A percentile compares a stretch with the other conserved stretches of the same genome.
phyloP scores from a whole-genome alignment of 2,113 vertebrate genomes.

The Myrmecobius fasciatus region DNA sequence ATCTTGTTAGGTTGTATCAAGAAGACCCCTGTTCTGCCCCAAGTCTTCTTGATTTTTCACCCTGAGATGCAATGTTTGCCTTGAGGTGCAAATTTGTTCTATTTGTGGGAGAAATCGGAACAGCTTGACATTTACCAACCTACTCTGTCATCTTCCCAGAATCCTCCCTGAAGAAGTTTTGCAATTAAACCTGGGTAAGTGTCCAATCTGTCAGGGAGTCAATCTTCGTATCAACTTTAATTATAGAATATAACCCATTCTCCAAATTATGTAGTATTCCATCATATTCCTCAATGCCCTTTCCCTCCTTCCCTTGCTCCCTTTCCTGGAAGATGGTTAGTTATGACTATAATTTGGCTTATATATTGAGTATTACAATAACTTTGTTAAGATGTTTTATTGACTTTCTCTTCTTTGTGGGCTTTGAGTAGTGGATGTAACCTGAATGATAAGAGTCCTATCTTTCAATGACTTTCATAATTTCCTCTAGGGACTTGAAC shows the following conservation, averaged over 20 bases:
- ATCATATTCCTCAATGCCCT: not conserved
- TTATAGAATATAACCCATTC: not conserved
- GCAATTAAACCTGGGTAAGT: not conserved
- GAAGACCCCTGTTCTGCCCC: too few relatives aligned
- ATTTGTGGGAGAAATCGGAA: too few relatives aligned
- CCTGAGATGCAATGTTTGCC: too few relatives aligned
- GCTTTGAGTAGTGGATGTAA: not conserved
- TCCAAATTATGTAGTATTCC: slow-evolving; percentile 3
- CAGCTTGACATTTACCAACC: too few relatives aligned
- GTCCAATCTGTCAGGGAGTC: not conserved
- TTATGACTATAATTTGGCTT: not conserved
- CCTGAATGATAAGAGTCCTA: not conserved
- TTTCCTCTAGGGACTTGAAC: not conserved
- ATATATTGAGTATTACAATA: slow-evolving; percentile 3
- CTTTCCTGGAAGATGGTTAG: not conserved
- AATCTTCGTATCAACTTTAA: slow-evolving; percentile 8
- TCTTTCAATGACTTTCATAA: not conserved
- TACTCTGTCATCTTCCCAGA: too few relatives aligned
- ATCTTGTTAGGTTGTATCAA: too few relatives aligned
- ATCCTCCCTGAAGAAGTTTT: not conserved
- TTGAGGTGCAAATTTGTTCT: too few relatives aligned
- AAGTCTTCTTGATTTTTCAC: too few relatives aligned
- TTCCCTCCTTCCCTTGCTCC: not conserved
- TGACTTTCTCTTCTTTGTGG: not conserved
- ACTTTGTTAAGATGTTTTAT: not conserved